Percentiles rank a stretch among this genome's conserved stretches.
phyloP scores from a whole-genome alignment of 1,140 invertebrate genomes.

The Arctopsyche grandis region DNA sequence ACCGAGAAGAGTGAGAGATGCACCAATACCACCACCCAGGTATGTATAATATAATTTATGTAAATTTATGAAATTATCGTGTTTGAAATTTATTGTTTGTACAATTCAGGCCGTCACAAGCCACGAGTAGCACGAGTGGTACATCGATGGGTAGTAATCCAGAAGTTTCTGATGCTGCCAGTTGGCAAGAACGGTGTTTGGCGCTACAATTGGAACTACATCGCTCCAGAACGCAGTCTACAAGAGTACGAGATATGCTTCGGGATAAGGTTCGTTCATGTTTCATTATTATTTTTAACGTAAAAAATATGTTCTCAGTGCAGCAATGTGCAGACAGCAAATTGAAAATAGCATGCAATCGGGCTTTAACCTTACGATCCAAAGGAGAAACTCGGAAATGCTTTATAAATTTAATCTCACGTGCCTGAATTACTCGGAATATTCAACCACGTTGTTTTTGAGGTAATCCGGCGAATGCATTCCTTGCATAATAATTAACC shows the following conservation, averaged over 20 bases:
- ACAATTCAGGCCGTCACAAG: slow-evolving; percentile 61
- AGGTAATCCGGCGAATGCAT: no score
- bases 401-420: neutral
- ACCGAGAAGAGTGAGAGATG: slow-evolving; percentile 66
- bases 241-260: slow-evolving; percentile 84
- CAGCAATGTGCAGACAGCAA: neutral
- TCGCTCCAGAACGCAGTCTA: slow-evolving; percentile 82
- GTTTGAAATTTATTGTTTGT: neutral
- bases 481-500: neutral
- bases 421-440: neutral
- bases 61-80: neutral
- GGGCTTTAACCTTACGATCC: no score
- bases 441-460: neutral
- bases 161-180: slow-evolving; percentile 63
- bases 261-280: slow-evolving; percentile 78
- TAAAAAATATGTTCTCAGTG: neutral
- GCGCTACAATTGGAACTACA: slow-evolving; percentile 85
- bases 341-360: no score
- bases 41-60: slow-evolving; percentile 48
- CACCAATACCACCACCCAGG: slow-evolving; percentile 68
- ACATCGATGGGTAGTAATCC: slow-evolving; percentile 51
- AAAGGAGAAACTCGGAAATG: neutral
- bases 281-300: neutral
- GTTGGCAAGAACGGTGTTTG: slow-evolving; percentile 87
- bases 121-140: slow-evolving; percentile 59